Evolutionary conservation across 2,888 invertebrate genomes (phyloP).

Genomic region (Lithophane socia): DNA sequence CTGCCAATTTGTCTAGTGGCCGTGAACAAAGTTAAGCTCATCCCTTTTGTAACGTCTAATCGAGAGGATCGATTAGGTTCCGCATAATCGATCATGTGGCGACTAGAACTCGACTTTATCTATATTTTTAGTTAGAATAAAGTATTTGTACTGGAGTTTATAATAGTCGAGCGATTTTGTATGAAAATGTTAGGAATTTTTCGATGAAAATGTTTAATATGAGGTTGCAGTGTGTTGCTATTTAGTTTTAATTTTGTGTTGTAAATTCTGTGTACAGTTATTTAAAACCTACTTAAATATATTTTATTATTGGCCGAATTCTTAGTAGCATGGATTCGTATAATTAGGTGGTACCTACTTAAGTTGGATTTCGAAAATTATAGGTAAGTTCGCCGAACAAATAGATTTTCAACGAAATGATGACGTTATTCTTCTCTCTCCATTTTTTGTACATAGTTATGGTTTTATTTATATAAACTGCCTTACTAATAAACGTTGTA

Average conservation of each 20-base stretch:
- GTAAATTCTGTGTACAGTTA: not conserved
- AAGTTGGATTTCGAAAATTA: not conserved
- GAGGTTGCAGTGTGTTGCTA: not conserved
- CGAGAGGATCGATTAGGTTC: conserved; percentile 45
- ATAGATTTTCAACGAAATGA: not conserved
- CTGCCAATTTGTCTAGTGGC: conserved; percentile 34
- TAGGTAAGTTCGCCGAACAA: not conserved
- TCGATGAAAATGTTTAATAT: not conserved
- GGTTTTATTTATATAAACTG: too few relatives aligned
- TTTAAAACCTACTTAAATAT: not conserved
- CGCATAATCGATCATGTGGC: conserved; percentile 47
- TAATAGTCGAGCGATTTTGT: not conserved
- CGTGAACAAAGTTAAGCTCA: conserved; percentile 50
- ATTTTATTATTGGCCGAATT: not conserved
- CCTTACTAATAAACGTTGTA: too few relatives aligned
- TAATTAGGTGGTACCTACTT: not conserved
- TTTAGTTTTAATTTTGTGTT: not conserved
- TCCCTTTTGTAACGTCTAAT: conserved; percentile 52
- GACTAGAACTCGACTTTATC: not conserved
- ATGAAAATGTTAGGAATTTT: not conserved
- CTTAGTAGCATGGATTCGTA: not conserved
- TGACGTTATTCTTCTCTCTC: not conserved
- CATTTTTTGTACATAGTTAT: not conserved
- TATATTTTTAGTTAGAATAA: conserved; percentile 16
- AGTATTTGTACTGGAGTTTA: conserved; percentile 9